phyloP scores from a whole-genome alignment of 2,113 vertebrate genomes.

The Crocuta crocuta region DNA sequence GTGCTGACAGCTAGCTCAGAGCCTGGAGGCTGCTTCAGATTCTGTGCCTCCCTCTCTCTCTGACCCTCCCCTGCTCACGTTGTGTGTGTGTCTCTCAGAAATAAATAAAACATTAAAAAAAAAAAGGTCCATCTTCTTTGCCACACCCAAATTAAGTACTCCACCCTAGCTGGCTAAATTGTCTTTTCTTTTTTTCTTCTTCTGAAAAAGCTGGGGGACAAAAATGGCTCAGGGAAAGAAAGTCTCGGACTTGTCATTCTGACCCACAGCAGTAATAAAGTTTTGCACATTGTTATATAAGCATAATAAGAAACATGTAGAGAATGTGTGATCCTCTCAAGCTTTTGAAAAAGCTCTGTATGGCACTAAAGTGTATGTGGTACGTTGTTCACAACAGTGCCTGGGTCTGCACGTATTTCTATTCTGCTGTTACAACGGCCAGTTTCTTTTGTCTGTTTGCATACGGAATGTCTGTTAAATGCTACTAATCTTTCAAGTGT shows the following conservation, averaged over 20 bases:
- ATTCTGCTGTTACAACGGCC: rapidly evolving
- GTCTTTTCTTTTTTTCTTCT: neutral
- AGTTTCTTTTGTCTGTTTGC: neutral
- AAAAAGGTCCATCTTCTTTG: neutral
- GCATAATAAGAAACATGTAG: neutral
- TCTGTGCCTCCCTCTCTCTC: too few species aligned
- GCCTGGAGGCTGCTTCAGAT: too few species aligned
- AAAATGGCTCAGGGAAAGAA: neutral
- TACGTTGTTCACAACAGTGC: neutral
- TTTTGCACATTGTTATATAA: neutral
- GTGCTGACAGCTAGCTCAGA: too few species aligned
- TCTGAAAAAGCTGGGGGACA: neutral
- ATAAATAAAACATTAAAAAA: too few species aligned
- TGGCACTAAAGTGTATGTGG: rapidly evolving
- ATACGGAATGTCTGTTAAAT: too few species aligned
- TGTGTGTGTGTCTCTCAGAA: too few species aligned
- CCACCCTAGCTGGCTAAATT: neutral
- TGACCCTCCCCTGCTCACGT: too few species aligned
- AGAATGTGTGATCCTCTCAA: neutral
- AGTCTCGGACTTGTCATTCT: neutral
- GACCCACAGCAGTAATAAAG: too few species aligned
- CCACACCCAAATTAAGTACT: neutral
- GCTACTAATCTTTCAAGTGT: neutral
- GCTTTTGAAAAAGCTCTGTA: neutral
- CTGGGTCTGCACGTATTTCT: rapidly evolving